A percentile compares a stretch with the other conserved stretches of the same genome.
phyloP scores from a whole-genome alignment of 2,888 invertebrate species.

The Lasioglossum pauxillum region DNA sequence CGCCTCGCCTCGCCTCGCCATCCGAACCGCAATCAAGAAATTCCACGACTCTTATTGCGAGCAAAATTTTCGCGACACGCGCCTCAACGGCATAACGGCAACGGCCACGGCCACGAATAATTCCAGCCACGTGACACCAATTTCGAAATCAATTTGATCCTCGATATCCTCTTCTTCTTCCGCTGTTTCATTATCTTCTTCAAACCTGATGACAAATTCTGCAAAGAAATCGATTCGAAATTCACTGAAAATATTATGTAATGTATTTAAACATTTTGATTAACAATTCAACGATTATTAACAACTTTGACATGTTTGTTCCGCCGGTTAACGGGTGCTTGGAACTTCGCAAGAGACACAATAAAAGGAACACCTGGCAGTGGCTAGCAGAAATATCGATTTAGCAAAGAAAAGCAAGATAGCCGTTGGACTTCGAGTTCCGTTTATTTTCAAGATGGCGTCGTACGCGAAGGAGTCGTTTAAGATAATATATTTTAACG shows the following conservation, averaged over 20 bases:
- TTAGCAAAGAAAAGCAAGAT: neutral
- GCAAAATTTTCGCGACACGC: constrained; percentile 26
- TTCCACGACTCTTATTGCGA: constrained; percentile 74
- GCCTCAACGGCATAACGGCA: constrained; percentile 42
- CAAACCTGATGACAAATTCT: neutral
- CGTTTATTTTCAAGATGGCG: too few relatives aligned
- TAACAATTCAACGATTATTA: neutral
- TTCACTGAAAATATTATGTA: neutral
- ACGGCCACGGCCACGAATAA: constrained; percentile 16
- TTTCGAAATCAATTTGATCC: constrained; percentile 23
- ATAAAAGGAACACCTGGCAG: neutral
- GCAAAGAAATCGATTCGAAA: neutral
- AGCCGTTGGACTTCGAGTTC: neutral
- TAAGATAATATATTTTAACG: neutral
- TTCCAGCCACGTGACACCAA: neutral
- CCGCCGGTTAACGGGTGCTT: neutral
- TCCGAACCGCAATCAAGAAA: constrained; percentile 79
- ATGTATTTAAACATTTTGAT: neutral
- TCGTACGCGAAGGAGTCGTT: neutral
- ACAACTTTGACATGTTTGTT: neutral
- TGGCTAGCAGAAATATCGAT: neutral
- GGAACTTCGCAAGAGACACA: neutral
- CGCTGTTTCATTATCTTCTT: neutral
- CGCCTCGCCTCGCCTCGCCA: constrained; percentile 25
- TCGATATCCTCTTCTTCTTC: neutral